phyloP scores from a whole-genome alignment of 2,888 invertebrate genomes.

The Hemicrepidius hirtus region DNA sequence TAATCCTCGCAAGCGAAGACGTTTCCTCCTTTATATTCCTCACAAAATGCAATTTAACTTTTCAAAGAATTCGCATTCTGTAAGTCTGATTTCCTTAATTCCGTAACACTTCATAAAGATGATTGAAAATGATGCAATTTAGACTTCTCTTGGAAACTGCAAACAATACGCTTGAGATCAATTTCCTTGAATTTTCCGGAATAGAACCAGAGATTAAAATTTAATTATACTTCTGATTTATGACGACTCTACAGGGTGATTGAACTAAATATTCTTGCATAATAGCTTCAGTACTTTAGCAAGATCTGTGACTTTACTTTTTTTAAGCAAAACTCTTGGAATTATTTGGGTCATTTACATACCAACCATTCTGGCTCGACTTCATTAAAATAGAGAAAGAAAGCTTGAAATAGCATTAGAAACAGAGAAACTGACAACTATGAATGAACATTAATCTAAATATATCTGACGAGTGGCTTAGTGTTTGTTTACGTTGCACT shows the following conservation, averaged over 20 bases:
- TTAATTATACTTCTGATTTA: no score
- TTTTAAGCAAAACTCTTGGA: no score
- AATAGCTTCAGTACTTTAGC: no score
- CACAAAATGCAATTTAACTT: constrained; percentile 15
- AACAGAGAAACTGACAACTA: background rate
- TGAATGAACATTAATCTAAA: constrained; percentile 10
- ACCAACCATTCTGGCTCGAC: background rate
- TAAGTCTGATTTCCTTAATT: constrained; percentile 8
- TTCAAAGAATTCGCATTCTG: background rate
- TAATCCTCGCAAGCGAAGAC: background rate
- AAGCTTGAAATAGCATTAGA: background rate
- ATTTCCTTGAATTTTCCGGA: background rate
- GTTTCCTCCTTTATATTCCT: constrained; percentile 10
- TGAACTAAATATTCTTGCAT: no score
- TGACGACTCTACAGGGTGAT: no score
- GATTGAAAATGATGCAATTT: background rate
- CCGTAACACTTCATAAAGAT: background rate
- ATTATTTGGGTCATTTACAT: background rate
- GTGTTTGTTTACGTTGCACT: constrained; percentile 2
- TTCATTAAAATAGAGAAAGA: background rate
- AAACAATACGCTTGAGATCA: background rate
- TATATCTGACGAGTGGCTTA: constrained; percentile 1
- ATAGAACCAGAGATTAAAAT: background rate
- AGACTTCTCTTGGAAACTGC: background rate
- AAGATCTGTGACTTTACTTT: no score